These are phyloP conservation scores for Peromyscus aztecus DNA, from an alignment of 2,797 vertebrate genomes.

Conservation along the genomic window DNA sequence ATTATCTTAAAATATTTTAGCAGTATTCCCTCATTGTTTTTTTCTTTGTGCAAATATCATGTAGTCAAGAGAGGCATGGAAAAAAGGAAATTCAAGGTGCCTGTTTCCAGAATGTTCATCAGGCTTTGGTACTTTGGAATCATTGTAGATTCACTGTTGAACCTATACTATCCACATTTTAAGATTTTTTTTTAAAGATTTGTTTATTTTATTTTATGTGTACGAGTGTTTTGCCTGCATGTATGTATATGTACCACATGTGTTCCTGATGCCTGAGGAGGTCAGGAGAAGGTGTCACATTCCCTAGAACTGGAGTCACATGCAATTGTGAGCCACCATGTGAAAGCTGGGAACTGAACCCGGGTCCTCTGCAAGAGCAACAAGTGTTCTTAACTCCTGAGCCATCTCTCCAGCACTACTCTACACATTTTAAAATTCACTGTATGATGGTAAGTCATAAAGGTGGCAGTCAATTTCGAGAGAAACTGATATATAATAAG, in stretches of 20 bases:
- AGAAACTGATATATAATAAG: not conserved
- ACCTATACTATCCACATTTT: not conserved
- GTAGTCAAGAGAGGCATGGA: not conserved
- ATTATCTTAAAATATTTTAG: slow-evolving; percentile 28
- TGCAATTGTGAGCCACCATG: not conserved
- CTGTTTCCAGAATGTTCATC: not conserved
- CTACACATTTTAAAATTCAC: not conserved
- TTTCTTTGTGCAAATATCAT: not conserved
- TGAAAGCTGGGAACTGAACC: not conserved
- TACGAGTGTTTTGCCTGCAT: not conserved
- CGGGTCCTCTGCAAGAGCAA: not conserved
- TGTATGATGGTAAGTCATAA: not conserved
- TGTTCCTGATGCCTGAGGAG: not conserved
- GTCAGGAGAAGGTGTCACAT: not conserved
- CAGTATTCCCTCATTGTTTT: not conserved
- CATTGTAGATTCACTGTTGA: not conserved
- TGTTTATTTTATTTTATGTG: not conserved
- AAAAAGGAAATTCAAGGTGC: not conserved
- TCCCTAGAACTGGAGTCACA: not conserved
- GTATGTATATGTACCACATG: not conserved
- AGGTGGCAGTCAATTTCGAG: not conserved
- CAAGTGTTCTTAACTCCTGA: not conserved
- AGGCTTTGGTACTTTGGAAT: not conserved
- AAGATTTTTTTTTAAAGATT: not conserved
- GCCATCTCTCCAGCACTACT: not conserved